These are phyloP conservation scores for Eunapius fragilis DNA, from an alignment of 37 sponge, comb jelly and placozoan species.

Conservation along the genomic window DNA sequence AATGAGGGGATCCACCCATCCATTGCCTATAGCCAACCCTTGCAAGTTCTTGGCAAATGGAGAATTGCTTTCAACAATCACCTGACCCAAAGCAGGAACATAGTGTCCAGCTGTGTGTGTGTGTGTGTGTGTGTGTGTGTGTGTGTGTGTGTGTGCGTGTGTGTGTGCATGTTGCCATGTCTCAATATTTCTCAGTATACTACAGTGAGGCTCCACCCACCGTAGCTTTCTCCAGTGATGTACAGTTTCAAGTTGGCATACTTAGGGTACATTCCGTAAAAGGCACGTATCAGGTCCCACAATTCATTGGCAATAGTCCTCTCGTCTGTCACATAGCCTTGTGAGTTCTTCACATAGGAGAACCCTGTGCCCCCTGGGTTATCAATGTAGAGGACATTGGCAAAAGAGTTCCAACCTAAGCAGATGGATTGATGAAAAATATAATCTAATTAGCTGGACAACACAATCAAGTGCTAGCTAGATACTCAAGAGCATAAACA, in stretches of 20 bases:
- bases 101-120: constrained; percentile 82
- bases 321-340: constrained; percentile 75
- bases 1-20: constrained; percentile 85
- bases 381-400: constrained; percentile 87
- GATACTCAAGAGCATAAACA: too few relatives aligned
- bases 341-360: constrained; percentile 73
- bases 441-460: too few relatives aligned
- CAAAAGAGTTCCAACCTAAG: constrained; percentile 91
- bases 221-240: constrained; percentile 89
- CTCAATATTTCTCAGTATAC: neutral
- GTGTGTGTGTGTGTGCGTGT: too few relatives aligned
- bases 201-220: constrained; percentile 21
- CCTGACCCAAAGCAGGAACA: constrained; percentile 84
- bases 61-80: constrained; percentile 79
- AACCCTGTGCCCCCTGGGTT: constrained; percentile 92
- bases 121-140: constrained; percentile 5
- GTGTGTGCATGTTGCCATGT: neutral
- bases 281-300: constrained; percentile 67
- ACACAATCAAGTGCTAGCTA: too few relatives aligned
- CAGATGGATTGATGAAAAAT: too few relatives aligned
- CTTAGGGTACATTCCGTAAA: constrained; percentile 76
- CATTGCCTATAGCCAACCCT: constrained; percentile 91
- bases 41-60: constrained; percentile 82
- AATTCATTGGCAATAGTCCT: constrained; percentile 73
- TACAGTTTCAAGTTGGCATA: constrained; percentile 81